These are phyloP conservation scores for Halichondria panicea DNA, from an alignment of 37 sponge, comb jelly and placozoan species.

Conservation along the genomic window DNA sequence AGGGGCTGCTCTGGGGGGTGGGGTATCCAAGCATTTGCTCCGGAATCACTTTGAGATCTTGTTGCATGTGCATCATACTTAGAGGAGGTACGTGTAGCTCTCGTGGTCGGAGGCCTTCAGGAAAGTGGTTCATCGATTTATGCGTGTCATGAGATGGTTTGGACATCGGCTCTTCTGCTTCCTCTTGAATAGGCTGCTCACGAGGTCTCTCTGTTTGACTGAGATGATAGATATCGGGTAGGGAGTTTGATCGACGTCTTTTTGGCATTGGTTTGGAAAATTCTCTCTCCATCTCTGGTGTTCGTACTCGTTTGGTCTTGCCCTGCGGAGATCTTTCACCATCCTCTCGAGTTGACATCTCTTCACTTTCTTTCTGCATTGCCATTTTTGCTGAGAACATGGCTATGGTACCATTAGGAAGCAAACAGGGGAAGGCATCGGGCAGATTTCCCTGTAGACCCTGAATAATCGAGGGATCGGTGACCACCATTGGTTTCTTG, in stretches of 20 bases:
- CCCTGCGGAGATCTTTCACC: neutral
- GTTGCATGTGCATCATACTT: conserved; percentile 47
- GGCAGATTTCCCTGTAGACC: conserved; percentile 11
- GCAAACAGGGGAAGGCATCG: conserved; percentile 1
- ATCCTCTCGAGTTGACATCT: neutral
- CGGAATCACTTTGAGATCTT: conserved; percentile 32
- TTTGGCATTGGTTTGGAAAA: conserved; percentile 4
- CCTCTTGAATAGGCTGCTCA: neutral
- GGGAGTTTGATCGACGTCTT: conserved; percentile 52
- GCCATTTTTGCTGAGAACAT: neutral
- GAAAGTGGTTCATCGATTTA: neutral
- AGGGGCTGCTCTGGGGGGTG: conserved; percentile 34
- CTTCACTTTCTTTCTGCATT: neutral
- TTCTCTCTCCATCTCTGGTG: conserved; percentile 13
- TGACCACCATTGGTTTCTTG: conserved; percentile 1
- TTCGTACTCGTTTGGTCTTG: conserved; percentile 4
- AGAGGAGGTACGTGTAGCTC: conserved; percentile 29
- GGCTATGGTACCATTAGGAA: conserved; percentile 16
- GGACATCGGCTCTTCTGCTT: no score
- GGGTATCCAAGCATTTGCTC: conserved; percentile 58
- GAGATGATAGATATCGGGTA: conserved; percentile 50
- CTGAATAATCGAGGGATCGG: conserved; percentile 25
- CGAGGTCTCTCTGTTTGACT: neutral
- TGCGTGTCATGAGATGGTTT: neutral
- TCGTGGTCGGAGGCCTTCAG: neutral